Percentiles rank a stretch among this genome's conserved stretches.
phyloP scores from a whole-genome alignment of 2,113 vertebrate species.

The Bolborhynchus lineola region DNA sequence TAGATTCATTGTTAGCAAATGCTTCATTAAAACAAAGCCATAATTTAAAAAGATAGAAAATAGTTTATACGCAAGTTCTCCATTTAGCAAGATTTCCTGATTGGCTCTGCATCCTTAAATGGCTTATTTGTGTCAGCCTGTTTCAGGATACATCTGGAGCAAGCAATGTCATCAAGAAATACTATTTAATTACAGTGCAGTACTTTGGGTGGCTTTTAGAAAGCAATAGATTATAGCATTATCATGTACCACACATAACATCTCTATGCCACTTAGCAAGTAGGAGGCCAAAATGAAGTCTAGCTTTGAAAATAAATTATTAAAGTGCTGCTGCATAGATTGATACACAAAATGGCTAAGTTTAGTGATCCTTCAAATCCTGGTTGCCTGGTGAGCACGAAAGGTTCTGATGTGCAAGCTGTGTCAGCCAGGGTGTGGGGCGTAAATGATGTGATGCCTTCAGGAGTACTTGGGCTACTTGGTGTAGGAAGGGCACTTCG shows the following conservation, averaged over 20 bases:
- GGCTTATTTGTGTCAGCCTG: neutral
- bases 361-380: slow-evolving; percentile 31
- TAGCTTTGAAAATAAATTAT: slow-evolving; percentile 48
- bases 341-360: slow-evolving; percentile 4
- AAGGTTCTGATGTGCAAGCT: neutral
- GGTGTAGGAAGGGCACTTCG: neutral
- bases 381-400: neutral
- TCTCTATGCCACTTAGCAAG: slow-evolving; percentile 20
- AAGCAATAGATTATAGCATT: slow-evolving; percentile 44
- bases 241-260: neutral
- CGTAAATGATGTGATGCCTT: neutral
- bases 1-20: neutral
- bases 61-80: neutral
- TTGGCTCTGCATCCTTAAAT: neutral
- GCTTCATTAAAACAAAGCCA: neutral
- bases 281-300: slow-evolving; percentile 46
- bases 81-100: neutral
- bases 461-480: neutral
- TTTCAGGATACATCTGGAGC: slow-evolving; percentile 2
- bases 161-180: neutral
- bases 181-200: slow-evolving; percentile 38
- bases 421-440: neutral
- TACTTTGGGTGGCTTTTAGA: slow-evolving; percentile 39
- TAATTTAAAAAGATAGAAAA: neutral
- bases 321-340: neutral